Conservation (phyloP, 2,113 vertebrate genomes). For the Shinisaurus crocodilurus region DNA sequence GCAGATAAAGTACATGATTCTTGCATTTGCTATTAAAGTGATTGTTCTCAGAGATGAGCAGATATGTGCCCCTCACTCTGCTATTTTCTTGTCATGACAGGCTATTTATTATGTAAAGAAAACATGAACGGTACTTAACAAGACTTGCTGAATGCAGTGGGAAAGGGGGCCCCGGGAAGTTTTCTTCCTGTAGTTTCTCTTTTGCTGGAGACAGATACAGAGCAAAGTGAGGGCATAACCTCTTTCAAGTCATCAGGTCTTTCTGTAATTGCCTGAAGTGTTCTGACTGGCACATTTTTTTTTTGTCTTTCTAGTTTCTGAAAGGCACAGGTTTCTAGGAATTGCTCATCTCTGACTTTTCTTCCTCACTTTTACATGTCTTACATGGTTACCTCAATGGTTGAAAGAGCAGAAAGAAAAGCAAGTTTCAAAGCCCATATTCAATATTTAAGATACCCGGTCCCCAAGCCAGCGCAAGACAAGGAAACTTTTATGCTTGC, state of each 20-base stretch:
- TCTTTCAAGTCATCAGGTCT: slow-evolving; percentile 36
- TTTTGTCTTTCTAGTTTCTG: neutral
- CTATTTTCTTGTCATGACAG: slow-evolving; percentile 37
- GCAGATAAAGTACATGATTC: neutral
- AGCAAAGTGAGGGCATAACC: neutral
- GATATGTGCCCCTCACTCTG: neutral
- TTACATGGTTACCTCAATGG: neutral
- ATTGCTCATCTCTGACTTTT: neutral
- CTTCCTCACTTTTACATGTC: neutral
- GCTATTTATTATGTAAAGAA: slow-evolving; percentile 25
- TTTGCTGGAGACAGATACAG: neutral
- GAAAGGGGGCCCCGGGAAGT: neutral
- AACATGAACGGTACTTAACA: slow-evolving; percentile 27
- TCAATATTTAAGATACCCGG: neutral
- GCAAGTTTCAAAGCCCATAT: neutral
- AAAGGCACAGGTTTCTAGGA: neutral
- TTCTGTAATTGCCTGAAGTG: slow-evolving; percentile 29
- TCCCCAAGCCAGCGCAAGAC: neutral
- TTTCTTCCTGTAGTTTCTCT: neutral
- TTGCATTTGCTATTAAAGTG: neutral
- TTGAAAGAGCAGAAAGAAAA: neutral
- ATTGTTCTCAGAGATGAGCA: neutral
- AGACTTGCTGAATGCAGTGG: neutral
- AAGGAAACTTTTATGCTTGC: neutral
- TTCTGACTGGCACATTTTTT: slow-evolving; percentile 38